Conservation (phyloP, 2,113 vertebrate species). For the Limnothrissa miodon region DNA sequence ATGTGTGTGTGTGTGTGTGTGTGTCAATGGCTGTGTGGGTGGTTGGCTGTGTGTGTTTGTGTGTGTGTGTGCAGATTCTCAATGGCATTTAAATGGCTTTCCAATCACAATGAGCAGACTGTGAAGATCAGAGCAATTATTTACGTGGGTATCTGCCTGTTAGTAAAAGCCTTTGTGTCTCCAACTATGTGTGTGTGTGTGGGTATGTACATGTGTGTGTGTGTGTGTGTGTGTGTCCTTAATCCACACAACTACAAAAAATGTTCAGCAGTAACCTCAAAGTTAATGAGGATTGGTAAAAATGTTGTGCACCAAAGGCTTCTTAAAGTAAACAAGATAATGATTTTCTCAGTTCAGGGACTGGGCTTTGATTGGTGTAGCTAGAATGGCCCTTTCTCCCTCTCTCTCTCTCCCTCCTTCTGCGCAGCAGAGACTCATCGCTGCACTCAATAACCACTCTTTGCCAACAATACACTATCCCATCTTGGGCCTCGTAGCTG, state of each 20-base stretch:
- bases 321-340: slow-evolving; percentile 13
- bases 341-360: not conserved
- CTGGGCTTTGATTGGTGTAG: not conserved
- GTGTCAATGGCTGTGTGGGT: not conserved
- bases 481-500: too few species aligned
- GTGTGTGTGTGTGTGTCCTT: not conserved
- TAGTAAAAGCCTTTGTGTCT: not conserved
- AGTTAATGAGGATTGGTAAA: slow-evolving; percentile 16
- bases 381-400: not conserved
- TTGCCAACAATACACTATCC: not conserved
- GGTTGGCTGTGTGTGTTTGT: not conserved
- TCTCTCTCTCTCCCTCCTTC: not conserved
- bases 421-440: not conserved
- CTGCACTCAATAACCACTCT: not conserved
- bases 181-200: not conserved
- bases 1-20: not conserved
- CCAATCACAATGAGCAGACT: not conserved
- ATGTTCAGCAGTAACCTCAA: not conserved
- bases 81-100: not conserved
- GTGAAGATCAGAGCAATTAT: not conserved
- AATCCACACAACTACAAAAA: not conserved
- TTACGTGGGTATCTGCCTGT: not conserved
- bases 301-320: slow-evolving; percentile 2
- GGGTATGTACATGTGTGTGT: not conserved
- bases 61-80: not conserved